Evolutionary conservation across 2,797 vertebrate species (phyloP).

Genomic region (Salarias fasciatus): DNA sequence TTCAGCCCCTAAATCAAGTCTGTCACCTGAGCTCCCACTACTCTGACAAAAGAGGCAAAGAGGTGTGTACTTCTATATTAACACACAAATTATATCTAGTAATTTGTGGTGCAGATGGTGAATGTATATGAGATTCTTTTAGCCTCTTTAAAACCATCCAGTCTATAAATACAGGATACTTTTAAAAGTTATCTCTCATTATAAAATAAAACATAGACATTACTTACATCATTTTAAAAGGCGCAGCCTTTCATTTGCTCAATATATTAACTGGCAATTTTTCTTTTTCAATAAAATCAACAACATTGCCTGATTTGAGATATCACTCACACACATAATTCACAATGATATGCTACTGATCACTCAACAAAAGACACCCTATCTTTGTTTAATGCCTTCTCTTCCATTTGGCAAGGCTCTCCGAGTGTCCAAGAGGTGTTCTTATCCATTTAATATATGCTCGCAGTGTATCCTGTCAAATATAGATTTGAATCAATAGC

Average conservation of each 20-base stretch:
- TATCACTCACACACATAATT: slow-evolving; percentile 24
- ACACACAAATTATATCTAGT: too few species aligned
- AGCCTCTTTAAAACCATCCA: slow-evolving; percentile 45
- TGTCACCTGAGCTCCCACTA: background rate
- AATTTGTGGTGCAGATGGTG: too few species aligned
- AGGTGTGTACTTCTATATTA: too few species aligned
- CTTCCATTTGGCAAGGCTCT: slow-evolving; percentile 71
- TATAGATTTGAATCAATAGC: slow-evolving; percentile 89
- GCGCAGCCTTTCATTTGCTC: slow-evolving; percentile 14
- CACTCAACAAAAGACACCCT: slow-evolving; percentile 70
- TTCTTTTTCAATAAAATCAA: slow-evolving; percentile 29
- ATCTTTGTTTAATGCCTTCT: slow-evolving; percentile 67
- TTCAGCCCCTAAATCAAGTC: background rate
- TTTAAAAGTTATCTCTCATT: slow-evolving; percentile 60
- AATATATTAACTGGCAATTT: slow-evolving; percentile 47
- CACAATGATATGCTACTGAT: slow-evolving; percentile 48
- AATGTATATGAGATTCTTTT: slow-evolving; percentile 5
- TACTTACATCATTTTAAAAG: slow-evolving; percentile 34
- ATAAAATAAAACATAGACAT: slow-evolving; percentile 56
- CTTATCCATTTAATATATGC: slow-evolving; percentile 87
- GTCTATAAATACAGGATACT: slow-evolving; percentile 51
- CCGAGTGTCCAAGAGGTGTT: slow-evolving; percentile 78
- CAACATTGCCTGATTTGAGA: slow-evolving; percentile 32
- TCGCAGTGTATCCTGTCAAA: slow-evolving; percentile 87
- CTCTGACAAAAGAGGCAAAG: too few species aligned